Conservation (phyloP, 2,888 invertebrate genomes). For the Cyclophora albipunctata region DNA sequence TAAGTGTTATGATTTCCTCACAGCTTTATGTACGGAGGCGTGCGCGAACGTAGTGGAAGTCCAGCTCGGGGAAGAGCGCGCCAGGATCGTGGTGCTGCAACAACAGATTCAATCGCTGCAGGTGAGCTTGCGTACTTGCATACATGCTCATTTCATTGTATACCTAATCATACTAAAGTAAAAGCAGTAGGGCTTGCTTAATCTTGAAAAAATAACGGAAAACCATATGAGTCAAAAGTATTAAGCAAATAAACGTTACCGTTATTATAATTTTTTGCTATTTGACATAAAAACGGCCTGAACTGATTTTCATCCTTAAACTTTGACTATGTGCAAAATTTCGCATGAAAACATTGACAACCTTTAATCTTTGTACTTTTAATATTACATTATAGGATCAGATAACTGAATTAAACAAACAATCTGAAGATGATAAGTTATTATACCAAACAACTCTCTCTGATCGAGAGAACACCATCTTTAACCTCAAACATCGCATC, state of each 20-base stretch:
- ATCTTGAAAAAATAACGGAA: too few species aligned
- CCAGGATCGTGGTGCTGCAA: conserved; percentile 47
- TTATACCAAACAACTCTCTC: conserved; percentile 31
- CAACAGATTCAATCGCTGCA: conserved; percentile 51
- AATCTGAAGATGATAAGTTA: conserved; percentile 35
- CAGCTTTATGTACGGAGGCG: conserved; percentile 58
- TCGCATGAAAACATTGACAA: too few species aligned
- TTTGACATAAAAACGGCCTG: too few species aligned
- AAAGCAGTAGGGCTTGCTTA: too few species aligned
- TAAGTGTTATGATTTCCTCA: conserved; percentile 14
- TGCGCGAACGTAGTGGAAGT: conserved; percentile 65
- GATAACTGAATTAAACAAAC: conserved; percentile 34
- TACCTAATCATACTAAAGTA: too few species aligned
- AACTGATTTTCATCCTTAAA: too few species aligned
- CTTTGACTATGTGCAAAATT: too few species aligned
- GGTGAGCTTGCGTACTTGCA: conserved; percentile 24
- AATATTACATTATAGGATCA: conserved; percentile 31
- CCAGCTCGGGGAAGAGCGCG: conserved; percentile 58
- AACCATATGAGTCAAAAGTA: too few species aligned
- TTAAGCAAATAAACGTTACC: too few species aligned
- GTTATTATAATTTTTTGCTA: too few species aligned
- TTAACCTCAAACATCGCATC: conserved; percentile 49
- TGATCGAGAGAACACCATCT: conserved; percentile 47
- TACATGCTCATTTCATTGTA: too few species aligned
- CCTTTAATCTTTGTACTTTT: too few species aligned